Conservation (phyloP, 2,113 vertebrate species). For the Albula glossodonta region DNA sequence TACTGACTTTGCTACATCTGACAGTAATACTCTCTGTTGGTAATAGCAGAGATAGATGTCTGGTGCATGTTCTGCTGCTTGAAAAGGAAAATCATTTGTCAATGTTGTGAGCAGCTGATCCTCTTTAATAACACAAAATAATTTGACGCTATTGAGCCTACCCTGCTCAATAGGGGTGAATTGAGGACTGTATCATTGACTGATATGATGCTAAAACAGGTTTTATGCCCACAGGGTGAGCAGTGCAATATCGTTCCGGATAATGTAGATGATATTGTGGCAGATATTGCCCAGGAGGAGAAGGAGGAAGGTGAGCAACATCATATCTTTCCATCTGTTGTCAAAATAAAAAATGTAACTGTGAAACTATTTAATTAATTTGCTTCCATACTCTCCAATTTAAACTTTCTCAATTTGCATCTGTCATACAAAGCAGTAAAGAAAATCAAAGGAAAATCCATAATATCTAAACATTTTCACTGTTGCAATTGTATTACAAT, state of each 20-base stretch:
- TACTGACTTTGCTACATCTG: neutral
- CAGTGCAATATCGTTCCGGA: conserved; percentile 93
- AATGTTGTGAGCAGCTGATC: neutral
- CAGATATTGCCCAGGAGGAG: conserved; percentile 87
- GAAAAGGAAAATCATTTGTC: neutral
- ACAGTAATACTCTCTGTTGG: neutral
- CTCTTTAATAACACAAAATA: too few relatives aligned
- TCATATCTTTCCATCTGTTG: neutral
- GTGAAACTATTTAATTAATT: conserved; percentile 41
- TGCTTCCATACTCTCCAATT: neutral
- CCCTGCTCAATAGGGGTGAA: conserved; percentile 30
- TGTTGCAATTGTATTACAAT: neutral
- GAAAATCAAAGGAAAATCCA: neutral
- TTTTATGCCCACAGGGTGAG: conserved; percentile 80
- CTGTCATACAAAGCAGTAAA: conserved; percentile 14
- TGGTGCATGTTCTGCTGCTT: neutral
- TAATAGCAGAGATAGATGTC: neutral
- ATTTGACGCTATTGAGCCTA: neutral
- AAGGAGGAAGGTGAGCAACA: conserved; percentile 82
- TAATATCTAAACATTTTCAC: neutral
- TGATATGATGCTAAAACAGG: conserved; percentile 32
- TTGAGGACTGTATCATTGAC: conserved; percentile 15
- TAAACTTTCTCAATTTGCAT: conserved; percentile 31
- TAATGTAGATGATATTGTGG: conserved; percentile 92
- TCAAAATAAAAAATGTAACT: conserved; percentile 34